Conservation (phyloP, 2,888 invertebrate species). For the Lacanobia wlatinum region DNA sequence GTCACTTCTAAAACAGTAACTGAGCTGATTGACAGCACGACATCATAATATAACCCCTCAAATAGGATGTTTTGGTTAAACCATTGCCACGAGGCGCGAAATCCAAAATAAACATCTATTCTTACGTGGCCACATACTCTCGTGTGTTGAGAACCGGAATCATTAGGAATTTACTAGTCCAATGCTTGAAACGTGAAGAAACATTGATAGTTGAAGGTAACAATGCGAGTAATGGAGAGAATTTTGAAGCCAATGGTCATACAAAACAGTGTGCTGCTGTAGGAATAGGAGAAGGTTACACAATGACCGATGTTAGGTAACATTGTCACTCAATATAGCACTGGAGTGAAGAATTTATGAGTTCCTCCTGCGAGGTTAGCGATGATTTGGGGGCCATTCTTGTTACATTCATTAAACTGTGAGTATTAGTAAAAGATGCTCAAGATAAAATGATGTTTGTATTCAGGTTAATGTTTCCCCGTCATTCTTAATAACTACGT, state of each 20-base stretch:
- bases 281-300: slow-evolving; percentile 53
- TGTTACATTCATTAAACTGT: slow-evolving; percentile 36
- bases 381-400: slow-evolving; percentile 55
- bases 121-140: slow-evolving; percentile 61
- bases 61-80: slow-evolving; percentile 76
- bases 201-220: not conserved
- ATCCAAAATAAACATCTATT: slow-evolving; percentile 77
- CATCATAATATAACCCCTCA: slow-evolving; percentile 62
- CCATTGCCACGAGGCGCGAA: slow-evolving; percentile 75
- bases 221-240: slow-evolving; percentile 43
- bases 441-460: slow-evolving; percentile 24
- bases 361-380: slow-evolving; percentile 57
- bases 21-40: slow-evolving; percentile 61
- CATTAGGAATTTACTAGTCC: slow-evolving; percentile 46
- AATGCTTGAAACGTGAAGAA: slow-evolving; percentile 48
- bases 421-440: slow-evolving; percentile 29
- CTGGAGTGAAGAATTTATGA: slow-evolving; percentile 65
- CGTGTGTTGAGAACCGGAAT: slow-evolving; percentile 39
- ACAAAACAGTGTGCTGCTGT: slow-evolving; percentile 15
- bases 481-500: slow-evolving; percentile 14
- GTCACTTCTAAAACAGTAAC: slow-evolving; percentile 36
- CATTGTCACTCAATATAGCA: slow-evolving; percentile 63
- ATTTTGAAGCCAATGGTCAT: slow-evolving; percentile 5
- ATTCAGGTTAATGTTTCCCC: slow-evolving; percentile 34
- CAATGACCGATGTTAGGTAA: slow-evolving; percentile 64